These are phyloP conservation scores for Clupea harengus DNA, from an alignment of 2,113 vertebrate species.

Conservation along the genomic window DNA sequence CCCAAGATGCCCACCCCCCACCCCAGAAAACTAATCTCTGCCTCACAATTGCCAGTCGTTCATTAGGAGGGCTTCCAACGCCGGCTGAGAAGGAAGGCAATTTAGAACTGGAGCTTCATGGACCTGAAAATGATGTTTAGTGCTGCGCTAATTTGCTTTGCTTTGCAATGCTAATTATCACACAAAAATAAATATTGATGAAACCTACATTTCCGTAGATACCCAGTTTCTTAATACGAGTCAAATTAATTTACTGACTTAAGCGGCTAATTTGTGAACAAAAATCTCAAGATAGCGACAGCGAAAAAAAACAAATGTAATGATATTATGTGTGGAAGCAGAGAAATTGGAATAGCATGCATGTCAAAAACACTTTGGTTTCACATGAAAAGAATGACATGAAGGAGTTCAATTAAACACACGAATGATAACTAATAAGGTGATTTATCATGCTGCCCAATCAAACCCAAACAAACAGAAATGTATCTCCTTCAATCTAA, in stretches of 20 bases:
- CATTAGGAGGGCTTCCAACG: conserved; percentile 49
- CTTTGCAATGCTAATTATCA: conserved; percentile 59
- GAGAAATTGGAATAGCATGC: neutral
- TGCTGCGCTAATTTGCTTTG: conserved; percentile 46
- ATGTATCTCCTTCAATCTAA: neutral
- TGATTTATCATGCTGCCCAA: neutral
- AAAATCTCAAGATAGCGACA: conserved; percentile 53
- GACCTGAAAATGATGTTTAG: conserved; percentile 49
- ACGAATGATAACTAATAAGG: neutral
- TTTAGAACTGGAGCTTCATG: conserved; percentile 44
- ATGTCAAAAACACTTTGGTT: neutral
- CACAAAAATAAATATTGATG: conserved; percentile 56
- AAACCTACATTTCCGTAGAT: conserved; percentile 51
- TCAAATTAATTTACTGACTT: conserved; percentile 51
- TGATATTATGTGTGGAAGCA: conserved; percentile 14
- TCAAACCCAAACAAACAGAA: neutral
- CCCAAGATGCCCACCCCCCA: neutral
- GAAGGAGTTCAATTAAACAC: neutral
- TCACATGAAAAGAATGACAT: neutral
- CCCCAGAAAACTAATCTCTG: conserved; percentile 40
- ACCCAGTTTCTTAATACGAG: conserved; percentile 39
- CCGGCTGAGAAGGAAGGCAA: conserved; percentile 35
- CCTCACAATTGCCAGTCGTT: conserved; percentile 36
- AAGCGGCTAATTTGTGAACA: conserved; percentile 58
- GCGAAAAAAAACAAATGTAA: conserved; percentile 50